These are phyloP conservation scores for Neogobius melanostomus DNA, from an alignment of 2,113 vertebrate species.

Conservation along the genomic window DNA sequence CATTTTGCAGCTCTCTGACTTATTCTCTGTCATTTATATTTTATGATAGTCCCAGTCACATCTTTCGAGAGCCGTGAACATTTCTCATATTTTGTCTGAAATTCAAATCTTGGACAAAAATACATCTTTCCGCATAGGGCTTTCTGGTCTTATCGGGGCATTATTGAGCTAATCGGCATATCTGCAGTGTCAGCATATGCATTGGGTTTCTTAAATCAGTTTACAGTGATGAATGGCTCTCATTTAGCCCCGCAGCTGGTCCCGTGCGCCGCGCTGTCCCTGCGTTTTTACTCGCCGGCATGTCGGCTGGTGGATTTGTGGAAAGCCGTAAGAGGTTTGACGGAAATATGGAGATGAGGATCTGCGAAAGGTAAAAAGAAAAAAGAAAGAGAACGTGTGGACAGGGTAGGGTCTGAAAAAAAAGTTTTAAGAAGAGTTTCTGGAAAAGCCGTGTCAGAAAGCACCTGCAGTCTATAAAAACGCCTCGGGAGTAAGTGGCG, in stretches of 20 bases:
- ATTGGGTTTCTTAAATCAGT: slow-evolving; percentile 62
- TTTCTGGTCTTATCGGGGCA: slow-evolving; percentile 25
- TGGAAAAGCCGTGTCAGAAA: slow-evolving; percentile 3
- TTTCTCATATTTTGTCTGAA: neutral
- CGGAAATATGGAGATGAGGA: slow-evolving; percentile 4
- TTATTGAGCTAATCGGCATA: slow-evolving; percentile 60
- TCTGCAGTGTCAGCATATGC: slow-evolving; percentile 63
- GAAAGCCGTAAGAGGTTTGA: neutral
- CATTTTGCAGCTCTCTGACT: slow-evolving; percentile 19
- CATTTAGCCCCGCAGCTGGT: slow-evolving; percentile 69
- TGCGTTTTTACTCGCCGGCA: slow-evolving; percentile 33
- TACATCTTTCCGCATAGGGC: slow-evolving; percentile 11
- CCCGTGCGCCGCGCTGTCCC: slow-evolving; percentile 44
- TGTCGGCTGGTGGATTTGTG: slow-evolving; percentile 17
- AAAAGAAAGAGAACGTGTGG: neutral
- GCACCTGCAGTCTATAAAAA: slow-evolving; percentile 11
- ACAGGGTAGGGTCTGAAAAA: neutral
- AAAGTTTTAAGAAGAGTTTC: neutral
- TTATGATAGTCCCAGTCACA: slow-evolving; percentile 24
- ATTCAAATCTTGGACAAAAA: slow-evolving; percentile 31
- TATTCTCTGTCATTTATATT: slow-evolving; percentile 5
- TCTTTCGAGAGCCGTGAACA: slow-evolving; percentile 1
- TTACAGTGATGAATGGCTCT: slow-evolving; percentile 70
- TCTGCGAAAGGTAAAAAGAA: neutral
- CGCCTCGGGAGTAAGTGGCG: neutral